phyloP scores from a whole-genome alignment of 2,888 invertebrate genomes.

The Tachina lurida region DNA sequence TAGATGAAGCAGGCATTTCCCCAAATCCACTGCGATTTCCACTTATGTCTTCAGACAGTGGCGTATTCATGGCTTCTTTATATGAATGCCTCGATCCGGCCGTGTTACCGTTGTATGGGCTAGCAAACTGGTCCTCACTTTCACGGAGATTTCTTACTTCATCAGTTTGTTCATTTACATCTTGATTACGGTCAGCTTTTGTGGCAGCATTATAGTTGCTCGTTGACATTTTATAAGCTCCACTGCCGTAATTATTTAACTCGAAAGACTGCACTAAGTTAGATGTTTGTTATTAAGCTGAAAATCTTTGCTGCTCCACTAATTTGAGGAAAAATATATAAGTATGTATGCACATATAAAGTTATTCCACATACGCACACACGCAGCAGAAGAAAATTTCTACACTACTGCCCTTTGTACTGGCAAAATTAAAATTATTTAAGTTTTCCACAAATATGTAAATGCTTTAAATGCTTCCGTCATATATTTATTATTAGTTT shows the following conservation, averaged over 20 bases:
- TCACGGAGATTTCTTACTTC: conserved; percentile 78
- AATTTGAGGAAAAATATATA: not conserved
- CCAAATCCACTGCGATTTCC: conserved; percentile 70
- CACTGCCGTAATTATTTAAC: conserved; percentile 67
- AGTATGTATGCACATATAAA: no score
- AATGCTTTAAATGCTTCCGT: conserved; percentile 47
- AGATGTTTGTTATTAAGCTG: conserved; percentile 6
- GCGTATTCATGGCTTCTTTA: conserved; percentile 68
- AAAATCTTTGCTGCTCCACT: conserved; percentile 40
- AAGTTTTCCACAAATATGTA: conserved; percentile 17
- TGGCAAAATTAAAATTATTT: not conserved
- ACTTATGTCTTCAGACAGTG: conserved; percentile 34
- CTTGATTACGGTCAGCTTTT: conserved; percentile 41
- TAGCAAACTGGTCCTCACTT: conserved; percentile 83
- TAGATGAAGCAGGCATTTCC: conserved; percentile 78
- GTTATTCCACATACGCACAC: not conserved
- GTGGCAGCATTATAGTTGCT: conserved; percentile 55
- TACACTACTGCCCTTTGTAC: not conserved
- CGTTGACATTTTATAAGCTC: conserved; percentile 66
- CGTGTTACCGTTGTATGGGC: conserved; percentile 68
- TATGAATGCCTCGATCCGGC: conserved; percentile 55
- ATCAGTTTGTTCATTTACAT: conserved; percentile 13
- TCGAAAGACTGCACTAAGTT: conserved; percentile 62
- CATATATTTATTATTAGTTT: conserved; percentile 19
- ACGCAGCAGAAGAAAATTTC: conserved; percentile 41